Base-by-base conservation (phyloP, 2,113 vertebrate species). In the Glaucidium brasilianum region DNA sequence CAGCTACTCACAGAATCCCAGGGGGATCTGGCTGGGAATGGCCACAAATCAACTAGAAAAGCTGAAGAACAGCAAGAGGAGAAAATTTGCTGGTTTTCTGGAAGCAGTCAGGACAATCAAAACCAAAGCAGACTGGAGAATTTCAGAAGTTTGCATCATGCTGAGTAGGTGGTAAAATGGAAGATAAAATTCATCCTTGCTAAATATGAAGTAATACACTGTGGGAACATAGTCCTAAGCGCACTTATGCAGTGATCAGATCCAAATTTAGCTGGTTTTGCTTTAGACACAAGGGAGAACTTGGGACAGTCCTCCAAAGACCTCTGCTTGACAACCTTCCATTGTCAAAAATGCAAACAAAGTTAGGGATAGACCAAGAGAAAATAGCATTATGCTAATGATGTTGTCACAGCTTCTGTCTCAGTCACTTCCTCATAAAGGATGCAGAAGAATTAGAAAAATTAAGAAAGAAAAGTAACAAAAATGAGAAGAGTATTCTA, bases 31-130 rank as follows among this genome's bases (percentile, higher is more conserved):
- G 39, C 92, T 90, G 41, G 66, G 66, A 93, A 87, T 43, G 47
- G 52, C 74, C 80, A 95, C 91, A 96, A 96, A 97, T 96, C 89
- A 92, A 73, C 64, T 43, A 67, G 63, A 89, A 89, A 89, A 92
- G 52, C 22, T 43, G 64, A 84, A 94, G 89, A 81, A 68, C 27
- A 72, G 60, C 2, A 1, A 85, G 47, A 86, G 34, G 26, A 87
- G 76, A 95, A 94, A 81, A 19, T 64, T 59, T 89, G 26, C 52
- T 81, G 23, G 35, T 56, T 34, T 78, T 94, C 80, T 74, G 35
- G 47, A 95, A 85, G 15, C 0, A 88, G 39, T 59, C 26, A 14
- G 74, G 79, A 34, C 34, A 71, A 72, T 34, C 1, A 1, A 91
- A 96, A 82, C 55, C 39, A 60, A 87, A 87, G 41, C 63, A 87